Percentiles rank a stretch among this genome's conserved stretches.
Conservation (phyloP, 2,113 vertebrate genomes). For the Pogona vitticeps region DNA sequence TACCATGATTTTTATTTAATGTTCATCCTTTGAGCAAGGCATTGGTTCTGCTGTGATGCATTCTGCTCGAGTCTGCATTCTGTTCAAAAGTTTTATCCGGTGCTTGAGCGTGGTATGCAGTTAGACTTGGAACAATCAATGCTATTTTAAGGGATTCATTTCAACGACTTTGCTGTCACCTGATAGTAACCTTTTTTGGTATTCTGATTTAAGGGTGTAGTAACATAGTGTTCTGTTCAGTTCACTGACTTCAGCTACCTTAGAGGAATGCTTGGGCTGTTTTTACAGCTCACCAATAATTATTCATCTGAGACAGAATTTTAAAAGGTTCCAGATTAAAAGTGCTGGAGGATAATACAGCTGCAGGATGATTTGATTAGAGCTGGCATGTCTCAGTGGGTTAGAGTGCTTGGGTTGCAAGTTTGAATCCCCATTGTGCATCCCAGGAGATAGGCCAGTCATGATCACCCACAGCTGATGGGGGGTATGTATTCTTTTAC, state of each 20-base stretch:
- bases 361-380: background rate
- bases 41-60: background rate
- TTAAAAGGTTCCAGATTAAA: background rate
- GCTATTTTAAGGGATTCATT: background rate
- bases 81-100: background rate
- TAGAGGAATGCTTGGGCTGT: background rate
- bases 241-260: background rate
- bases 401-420: too few species aligned
- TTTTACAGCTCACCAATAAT: conserved; percentile 1
- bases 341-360: background rate
- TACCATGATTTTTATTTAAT: background rate
- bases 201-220: background rate
- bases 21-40: background rate
- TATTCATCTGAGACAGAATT: conserved; percentile 13
- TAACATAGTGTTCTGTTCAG: background rate
- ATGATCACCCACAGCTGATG: too few species aligned
- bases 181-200: background rate
- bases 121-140: background rate
- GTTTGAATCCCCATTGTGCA: too few species aligned
- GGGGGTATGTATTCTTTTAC: too few species aligned
- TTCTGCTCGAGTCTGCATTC: background rate
- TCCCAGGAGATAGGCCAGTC: too few species aligned
- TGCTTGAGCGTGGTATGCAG: background rate
- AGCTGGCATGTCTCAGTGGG: too few species aligned
- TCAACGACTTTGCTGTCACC: background rate